Evolutionary conservation across 2,888 invertebrate genomes (phyloP), one percentile per base, ranked within the genome.

Genomic region (Heliconius aoede): DNA sequence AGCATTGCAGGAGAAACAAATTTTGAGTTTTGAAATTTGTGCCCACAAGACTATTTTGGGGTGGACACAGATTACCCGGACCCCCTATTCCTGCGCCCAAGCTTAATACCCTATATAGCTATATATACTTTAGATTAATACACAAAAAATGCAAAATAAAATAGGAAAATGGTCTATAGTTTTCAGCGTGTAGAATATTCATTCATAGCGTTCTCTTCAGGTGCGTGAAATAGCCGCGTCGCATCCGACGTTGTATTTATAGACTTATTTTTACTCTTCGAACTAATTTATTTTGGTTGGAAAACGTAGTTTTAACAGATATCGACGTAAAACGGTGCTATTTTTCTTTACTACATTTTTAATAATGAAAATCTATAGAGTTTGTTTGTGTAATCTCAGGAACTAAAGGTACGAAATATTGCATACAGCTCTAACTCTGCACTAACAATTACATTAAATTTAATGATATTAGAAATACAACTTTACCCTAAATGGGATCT

Each of bases 191-290:
- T 72, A 40, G 36, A 72, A 60, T 28, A 36, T 72, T 64, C 71
- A 75, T 75, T 75, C 75, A 75, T 55, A 36, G 32, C 55, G 32
- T 36, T 74, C 68, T 24, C 68, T 62, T 51, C 30, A 40, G 74
- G 71, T 65, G 65, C 61, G 76, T 62, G 58, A 58, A 72, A 77
- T 74, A 72, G 74, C 61, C 69, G 46, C 30, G 75, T 68, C 71
- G 61, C 72, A 73, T 68, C 36, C 40, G 74, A 46, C 73, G 60
- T n/a, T 36, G 74, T 74, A 79, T 79, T 76, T 79, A 65, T 79
- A 72, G 74, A 65, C 58, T 64, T 76, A 58, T 79, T 76, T 74
- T 76, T 76, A 76, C 73, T 76, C 76, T 74, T 76, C 64, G 60
- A 55, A 55, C 65, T 65, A 68, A 51, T 30, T 73, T 76, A 73